These are phyloP conservation scores for Aricia artaxerxes DNA, from an alignment of 2,888 invertebrate genomes.

Conservation along the genomic window DNA sequence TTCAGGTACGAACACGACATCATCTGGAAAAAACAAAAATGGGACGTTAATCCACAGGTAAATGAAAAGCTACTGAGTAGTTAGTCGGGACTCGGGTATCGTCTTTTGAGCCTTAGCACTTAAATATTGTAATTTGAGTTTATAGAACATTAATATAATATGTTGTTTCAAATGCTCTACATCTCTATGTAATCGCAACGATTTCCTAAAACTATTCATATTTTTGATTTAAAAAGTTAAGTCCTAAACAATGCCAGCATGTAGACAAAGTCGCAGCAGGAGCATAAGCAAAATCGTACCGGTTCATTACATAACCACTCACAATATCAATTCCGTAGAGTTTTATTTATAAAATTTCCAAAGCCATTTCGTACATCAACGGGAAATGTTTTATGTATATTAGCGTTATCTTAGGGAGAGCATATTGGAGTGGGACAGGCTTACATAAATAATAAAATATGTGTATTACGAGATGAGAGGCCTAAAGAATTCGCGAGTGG, in stretches of 20 bases:
- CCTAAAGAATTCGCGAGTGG: constrained; percentile 75
- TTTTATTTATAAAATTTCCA: constrained; percentile 36
- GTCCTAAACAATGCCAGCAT: background rate
- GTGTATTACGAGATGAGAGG: constrained; percentile 78
- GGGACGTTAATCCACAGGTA: background rate
- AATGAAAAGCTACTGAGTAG: background rate
- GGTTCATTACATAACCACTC: constrained; percentile 26
- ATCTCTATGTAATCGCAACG: too few relatives aligned
- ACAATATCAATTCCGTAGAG: constrained; percentile 28
- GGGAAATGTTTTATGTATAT: constrained; percentile 54
- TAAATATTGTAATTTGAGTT: too few relatives aligned
- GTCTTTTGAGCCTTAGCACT: too few relatives aligned
- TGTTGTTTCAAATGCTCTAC: too few relatives aligned
- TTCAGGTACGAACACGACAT: constrained; percentile 78
- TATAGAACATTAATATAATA: too few relatives aligned
- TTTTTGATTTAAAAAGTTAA: background rate
- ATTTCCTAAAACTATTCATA: background rate
- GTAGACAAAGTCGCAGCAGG: background rate
- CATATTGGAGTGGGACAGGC: constrained; percentile 71
- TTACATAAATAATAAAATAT: constrained; percentile 79
- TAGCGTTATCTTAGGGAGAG: constrained; percentile 64
- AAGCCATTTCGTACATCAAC: constrained; percentile 43
- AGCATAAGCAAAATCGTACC: background rate
- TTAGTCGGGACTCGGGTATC: too few relatives aligned
- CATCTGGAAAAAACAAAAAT: constrained; percentile 59